These are phyloP conservation scores for Vanessa atalanta DNA, from an alignment of 1,140 invertebrate species.

Conservation along the genomic window DNA sequence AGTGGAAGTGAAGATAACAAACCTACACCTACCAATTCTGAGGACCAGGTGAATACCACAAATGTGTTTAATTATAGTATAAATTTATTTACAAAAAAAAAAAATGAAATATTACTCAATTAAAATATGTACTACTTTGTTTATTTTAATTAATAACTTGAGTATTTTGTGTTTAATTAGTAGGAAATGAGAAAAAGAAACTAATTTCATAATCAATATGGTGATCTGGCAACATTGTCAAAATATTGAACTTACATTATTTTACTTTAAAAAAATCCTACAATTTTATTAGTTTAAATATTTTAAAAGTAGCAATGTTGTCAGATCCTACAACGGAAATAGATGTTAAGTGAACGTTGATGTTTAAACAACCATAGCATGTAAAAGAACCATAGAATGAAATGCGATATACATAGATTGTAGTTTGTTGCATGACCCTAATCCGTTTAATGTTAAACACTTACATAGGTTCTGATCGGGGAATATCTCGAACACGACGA, in stretches of 20 bases:
- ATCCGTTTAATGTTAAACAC: conserved; percentile 38
- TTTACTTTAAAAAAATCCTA: background rate
- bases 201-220: background rate
- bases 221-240: conserved; percentile 19
- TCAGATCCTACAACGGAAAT: conserved; percentile 7
- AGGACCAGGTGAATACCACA: conserved; percentile 82
- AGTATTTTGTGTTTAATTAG: background rate
- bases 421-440: conserved; percentile 64
- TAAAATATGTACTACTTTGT: no score
- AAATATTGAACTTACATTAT: background rate
- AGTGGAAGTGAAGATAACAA: conserved; percentile 77
- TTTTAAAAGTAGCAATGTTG: conserved; percentile 8
- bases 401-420: conserved; percentile 34
- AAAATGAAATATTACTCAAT: no score
- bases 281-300: background rate
- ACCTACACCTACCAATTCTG: conserved; percentile 76
- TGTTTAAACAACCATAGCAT: conserved; percentile 31
- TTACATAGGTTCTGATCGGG: conserved; percentile 46
- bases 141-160: background rate
- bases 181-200: background rate
- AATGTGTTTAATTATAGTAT: conserved; percentile 16
- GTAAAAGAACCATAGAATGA: conserved; percentile 42
- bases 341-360: conserved; percentile 25
- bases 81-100: conserved; percentile 15
- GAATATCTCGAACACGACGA: conserved; percentile 16